phyloP scores from a whole-genome alignment of 2,113 vertebrate species.

The Rhipidura dahli region DNA sequence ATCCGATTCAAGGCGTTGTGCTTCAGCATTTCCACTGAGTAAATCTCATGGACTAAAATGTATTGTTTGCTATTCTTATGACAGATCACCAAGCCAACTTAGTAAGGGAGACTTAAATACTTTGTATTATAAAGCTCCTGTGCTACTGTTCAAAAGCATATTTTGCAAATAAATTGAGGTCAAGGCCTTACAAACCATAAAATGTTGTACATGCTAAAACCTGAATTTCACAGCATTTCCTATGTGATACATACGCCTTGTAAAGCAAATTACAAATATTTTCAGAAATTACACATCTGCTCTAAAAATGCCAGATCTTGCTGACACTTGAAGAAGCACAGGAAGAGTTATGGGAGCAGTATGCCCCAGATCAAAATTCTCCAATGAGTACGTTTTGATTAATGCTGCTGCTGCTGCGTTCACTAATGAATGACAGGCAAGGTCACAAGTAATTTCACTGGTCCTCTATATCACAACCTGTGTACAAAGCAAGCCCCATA shows the following conservation, averaged over 20 bases:
- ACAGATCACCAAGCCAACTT: not conserved
- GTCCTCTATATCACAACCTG: not conserved
- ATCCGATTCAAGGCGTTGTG: not conserved
- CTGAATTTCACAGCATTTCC: not conserved
- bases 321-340: not conserved
- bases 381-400: not conserved
- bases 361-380: not conserved
- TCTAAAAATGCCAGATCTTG: slow-evolving; percentile 14
- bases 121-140: not conserved
- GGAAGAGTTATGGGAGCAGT: slow-evolving; percentile 12
- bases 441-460: slow-evolving; percentile 5
- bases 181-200: not conserved
- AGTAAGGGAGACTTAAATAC: not conserved
- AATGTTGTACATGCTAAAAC: not conserved
- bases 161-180: slow-evolving; percentile 3
- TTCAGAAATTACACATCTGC: slow-evolving; percentile 30
- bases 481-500: not conserved
- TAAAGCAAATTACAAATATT: slow-evolving; percentile 17
- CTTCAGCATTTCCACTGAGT: not conserved
- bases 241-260: not conserved
- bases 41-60: not conserved
- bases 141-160: not conserved
- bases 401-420: not conserved
- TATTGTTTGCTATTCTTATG: not conserved
- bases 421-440: slow-evolving; percentile 8